Percentiles rank a stretch among this genome's conserved stretches.
Conservation (phyloP, 2,888 invertebrate species). For the Epistrophella euchroma region DNA sequence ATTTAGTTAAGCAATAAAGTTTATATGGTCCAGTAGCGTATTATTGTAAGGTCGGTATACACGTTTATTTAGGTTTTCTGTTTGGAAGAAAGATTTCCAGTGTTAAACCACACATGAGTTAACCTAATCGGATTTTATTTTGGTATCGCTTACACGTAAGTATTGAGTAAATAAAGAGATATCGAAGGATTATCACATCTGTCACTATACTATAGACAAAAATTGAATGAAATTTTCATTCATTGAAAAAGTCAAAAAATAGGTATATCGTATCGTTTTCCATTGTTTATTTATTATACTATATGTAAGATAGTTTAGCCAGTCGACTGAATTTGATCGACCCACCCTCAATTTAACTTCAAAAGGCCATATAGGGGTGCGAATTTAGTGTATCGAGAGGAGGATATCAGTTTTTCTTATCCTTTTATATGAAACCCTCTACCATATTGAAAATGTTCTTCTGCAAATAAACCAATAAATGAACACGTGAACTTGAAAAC, state of each 20-base stretch:
- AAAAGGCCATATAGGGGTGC: slow-evolving; percentile 61
- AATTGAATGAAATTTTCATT: slow-evolving; percentile 37
- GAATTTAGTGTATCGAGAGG: slow-evolving; percentile 41
- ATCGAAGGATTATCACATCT: slow-evolving; percentile 62
- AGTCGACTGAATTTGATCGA: not conserved
- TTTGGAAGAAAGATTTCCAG: slow-evolving; percentile 32
- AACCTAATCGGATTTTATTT: slow-evolving; percentile 62
- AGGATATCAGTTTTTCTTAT: slow-evolving; percentile 27
- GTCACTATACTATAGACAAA: slow-evolving; percentile 6
- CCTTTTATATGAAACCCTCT: not conserved
- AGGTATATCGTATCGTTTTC: slow-evolving; percentile 17
- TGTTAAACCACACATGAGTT: slow-evolving; percentile 31
- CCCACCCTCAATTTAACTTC: slow-evolving; percentile 63
- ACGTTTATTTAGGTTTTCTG: slow-evolving; percentile 9
- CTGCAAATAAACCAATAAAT: slow-evolving; percentile 59
- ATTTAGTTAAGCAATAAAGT: slow-evolving; percentile 48
- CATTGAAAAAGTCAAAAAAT: slow-evolving; percentile 50
- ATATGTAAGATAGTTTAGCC: not conserved
- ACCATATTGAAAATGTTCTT: slow-evolving; percentile 19
- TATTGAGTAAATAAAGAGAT: slow-evolving; percentile 34
- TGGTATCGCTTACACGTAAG: slow-evolving; percentile 27
- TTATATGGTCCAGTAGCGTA: slow-evolving; percentile 58
- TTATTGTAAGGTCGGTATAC: slow-evolving; percentile 11
- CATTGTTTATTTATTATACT: slow-evolving; percentile 36
- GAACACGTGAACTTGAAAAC: slow-evolving; percentile 48